A percentile compares a stretch with the other conserved stretches of the same genome.
These are phyloP conservation scores for Ochotona princeps DNA, from an alignment of 2,113 vertebrate species.

Conservation along the genomic window DNA sequence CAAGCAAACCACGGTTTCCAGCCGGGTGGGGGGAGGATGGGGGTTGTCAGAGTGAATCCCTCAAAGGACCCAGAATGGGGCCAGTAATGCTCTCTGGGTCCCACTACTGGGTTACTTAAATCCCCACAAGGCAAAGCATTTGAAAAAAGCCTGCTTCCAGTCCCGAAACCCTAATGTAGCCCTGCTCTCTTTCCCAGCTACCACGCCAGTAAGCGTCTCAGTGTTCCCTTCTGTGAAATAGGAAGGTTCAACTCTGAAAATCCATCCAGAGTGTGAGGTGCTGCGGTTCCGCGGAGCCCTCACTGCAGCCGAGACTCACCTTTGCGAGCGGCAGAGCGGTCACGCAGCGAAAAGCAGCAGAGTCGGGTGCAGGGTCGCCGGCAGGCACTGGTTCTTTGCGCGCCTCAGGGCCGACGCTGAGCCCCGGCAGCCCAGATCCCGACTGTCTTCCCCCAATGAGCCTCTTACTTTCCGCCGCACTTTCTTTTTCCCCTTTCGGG, in stretches of 20 bases:
- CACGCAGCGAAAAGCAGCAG: not conserved
- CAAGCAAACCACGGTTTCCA: not conserved
- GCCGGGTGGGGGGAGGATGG: not conserved
- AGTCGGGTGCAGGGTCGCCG: not conserved
- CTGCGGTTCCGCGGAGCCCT: not conserved
- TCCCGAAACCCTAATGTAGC: not conserved
- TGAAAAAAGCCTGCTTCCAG: not conserved
- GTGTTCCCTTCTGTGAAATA: conserved; percentile 25
- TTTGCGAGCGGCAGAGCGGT: not conserved
- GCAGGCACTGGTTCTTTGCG: not conserved
- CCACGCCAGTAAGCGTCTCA: not conserved
- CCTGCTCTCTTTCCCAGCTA: accelerated
- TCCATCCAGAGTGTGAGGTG: not conserved
- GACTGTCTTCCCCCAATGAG: conserved; percentile 42
- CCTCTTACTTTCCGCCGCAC: conserved; percentile 80
- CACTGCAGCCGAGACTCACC: conserved; percentile 62
- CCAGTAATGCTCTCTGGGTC: not conserved
- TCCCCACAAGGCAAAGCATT: not conserved
- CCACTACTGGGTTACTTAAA: conserved; percentile 9
- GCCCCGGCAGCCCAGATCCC: not conserved
- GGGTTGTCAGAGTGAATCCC: not conserved
- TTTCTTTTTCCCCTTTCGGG: conserved; percentile 78
- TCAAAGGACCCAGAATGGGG: not conserved
- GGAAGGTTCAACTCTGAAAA: not conserved
- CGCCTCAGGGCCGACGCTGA: not conserved